Base-by-base conservation (phyloP, 2,888 invertebrate genomes). In the Fragum sueziense region DNA sequence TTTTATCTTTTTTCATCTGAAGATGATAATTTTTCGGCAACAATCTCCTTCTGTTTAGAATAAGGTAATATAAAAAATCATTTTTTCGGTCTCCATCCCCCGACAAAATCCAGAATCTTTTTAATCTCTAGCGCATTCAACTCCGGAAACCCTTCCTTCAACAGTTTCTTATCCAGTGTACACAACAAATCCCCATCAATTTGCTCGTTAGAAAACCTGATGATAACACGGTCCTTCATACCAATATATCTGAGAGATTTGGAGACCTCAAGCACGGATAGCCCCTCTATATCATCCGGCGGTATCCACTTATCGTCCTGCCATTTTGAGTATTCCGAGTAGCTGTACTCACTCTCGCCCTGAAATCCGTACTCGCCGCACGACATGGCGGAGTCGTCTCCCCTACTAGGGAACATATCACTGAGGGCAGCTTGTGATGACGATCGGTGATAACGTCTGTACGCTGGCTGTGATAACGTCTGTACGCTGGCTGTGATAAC, bases 61-160 rank as follows among this genome's bases (percentile, higher is more conserved):
- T n/a, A n/a, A n/a, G n/a, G n/a, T n/a, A n/a, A n/a, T n/a, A n/a
- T n/a, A n/a, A n/a, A n/a, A n/a, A n/a, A 9, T 70, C 78, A 85
- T 52, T 90, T 91, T 80, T 91, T 92, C 2, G 92, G 92, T 78
- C 92, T 76, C 92, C 92, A 92, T 0, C 92, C 92, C 25, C 83
- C 77, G 29, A 91, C 85, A 84, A 92, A 92, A 79, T 92, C 91
- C 31, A 91, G 34, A n/a, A 92, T 88, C 82, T 92, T 92, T 79
- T 92, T 92, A 14, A 91, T 85, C 72, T 92, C 91, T 31, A 92
- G 85, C 22, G 90, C 89, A 81, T 92, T 92, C 14, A 92, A 85
- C 72, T 91, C 91, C 0, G 92, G 92, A 79, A 92, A 92, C 4
- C 91, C 92, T 69, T 92, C 92, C 65, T 88, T 87, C 33, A 92